Conservation (phyloP, 2,888 invertebrate species). For the Diachrysia chrysitis region DNA sequence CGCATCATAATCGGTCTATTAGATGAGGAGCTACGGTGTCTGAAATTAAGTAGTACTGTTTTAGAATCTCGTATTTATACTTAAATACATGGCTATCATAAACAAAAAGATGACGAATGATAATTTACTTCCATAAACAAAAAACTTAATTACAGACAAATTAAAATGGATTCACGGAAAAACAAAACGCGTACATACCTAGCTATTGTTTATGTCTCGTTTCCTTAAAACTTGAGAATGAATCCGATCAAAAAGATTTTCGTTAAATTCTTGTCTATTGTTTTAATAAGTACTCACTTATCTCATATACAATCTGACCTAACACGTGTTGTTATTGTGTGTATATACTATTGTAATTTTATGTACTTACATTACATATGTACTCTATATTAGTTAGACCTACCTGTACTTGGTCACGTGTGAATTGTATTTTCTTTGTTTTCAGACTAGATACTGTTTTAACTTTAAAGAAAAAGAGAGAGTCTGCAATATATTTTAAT, state of each 20-base stretch:
- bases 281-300: slow-evolving; percentile 23
- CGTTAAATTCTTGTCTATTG: slow-evolving; percentile 38
- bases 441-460: no score
- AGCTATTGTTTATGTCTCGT: slow-evolving; percentile 45
- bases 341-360: slow-evolving; percentile 27
- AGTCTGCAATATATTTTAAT: no score
- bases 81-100: no score
- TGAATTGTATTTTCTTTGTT: no score
- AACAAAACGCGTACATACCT: slow-evolving; percentile 15
- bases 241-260: slow-evolving; percentile 13
- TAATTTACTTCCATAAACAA: background rate
- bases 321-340: slow-evolving; percentile 42
- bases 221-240: slow-evolving; percentile 53
- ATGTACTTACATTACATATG: slow-evolving; percentile 10
- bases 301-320: slow-evolving; percentile 39
- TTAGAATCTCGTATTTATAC: no score
- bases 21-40: no score
- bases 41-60: no score
- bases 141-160: slow-evolving; percentile 27
- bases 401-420: background rate
- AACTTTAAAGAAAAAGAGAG: no score
- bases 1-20: no score
- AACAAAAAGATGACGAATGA: background rate
- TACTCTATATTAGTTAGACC: background rate
- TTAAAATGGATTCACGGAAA: slow-evolving; percentile 45